Evolutionary conservation across 1,140 invertebrate species (phyloP).

Genomic region (Anoplolepis gracilipes): DNA sequence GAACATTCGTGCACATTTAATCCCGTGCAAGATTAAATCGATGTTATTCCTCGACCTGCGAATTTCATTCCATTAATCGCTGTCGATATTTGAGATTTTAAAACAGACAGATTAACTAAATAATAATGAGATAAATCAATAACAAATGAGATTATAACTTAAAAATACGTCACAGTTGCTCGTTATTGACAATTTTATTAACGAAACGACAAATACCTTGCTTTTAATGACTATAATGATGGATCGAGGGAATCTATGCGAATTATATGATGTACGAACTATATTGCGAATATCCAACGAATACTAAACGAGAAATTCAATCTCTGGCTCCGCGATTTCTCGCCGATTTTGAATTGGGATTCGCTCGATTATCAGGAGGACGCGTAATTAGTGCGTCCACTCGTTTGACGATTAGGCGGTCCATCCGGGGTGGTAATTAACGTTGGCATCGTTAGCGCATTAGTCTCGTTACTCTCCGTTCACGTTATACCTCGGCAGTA

Average conservation of each 20-base stretch:
- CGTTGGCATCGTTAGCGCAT: conserved; percentile 73
- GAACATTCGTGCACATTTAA: conserved; percentile 25
- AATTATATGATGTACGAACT: background rate
- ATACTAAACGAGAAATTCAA: conserved; percentile 32
- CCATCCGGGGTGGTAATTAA: conserved; percentile 72
- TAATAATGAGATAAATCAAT: conserved; percentile 28
- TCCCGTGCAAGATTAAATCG: conserved; percentile 19
- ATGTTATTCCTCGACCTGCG: conserved; percentile 1
- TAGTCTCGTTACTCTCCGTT: conserved; percentile 69
- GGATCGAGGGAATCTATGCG: conserved; percentile 22
- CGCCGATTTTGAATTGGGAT: conserved; percentile 56
- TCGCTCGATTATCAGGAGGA: conserved; percentile 55
- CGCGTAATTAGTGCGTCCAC: conserved; percentile 71
- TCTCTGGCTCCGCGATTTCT: conserved; percentile 33
- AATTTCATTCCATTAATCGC: conserved; percentile 11
- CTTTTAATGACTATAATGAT: conserved; percentile 12
- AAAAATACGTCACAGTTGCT: background rate
- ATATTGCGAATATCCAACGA: background rate
- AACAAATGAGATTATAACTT: background rate
- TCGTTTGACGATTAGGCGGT: conserved; percentile 69
- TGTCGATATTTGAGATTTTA: background rate
- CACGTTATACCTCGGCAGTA: background rate
- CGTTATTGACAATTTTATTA: background rate
- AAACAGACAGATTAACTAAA: background rate
- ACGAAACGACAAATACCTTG: background rate